Conservation (phyloP, 2,888 invertebrate genomes). For the Microplitis deprimator region DNA sequence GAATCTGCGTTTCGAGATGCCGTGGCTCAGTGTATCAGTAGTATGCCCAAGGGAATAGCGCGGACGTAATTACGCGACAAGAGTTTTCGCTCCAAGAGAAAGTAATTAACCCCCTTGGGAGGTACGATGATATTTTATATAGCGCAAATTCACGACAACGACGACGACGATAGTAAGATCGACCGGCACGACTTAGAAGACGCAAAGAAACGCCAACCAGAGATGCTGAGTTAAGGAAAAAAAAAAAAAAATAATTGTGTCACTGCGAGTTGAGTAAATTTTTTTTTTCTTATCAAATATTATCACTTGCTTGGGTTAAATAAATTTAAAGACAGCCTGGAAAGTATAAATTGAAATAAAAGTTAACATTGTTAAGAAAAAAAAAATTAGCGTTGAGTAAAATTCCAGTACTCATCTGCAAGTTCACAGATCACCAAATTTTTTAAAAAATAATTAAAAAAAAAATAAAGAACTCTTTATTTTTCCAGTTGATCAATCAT, state of each 20-base stretch:
- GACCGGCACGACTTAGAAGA: constrained; percentile 14
- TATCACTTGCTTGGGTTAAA: neutral
- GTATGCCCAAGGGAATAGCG: constrained; percentile 45
- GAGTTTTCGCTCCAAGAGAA: constrained; percentile 52
- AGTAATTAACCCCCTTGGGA: constrained; percentile 41
- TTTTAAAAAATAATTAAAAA: neutral
- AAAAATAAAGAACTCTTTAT: neutral
- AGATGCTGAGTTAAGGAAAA: neutral
- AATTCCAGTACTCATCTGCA: neutral
- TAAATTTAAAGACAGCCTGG: neutral
- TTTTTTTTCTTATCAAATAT: constrained; percentile 14
- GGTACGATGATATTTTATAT: constrained; percentile 26
- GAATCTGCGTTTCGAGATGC: constrained; percentile 10
- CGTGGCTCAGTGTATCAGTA: constrained; percentile 33
- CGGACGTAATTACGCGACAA: constrained; percentile 59
- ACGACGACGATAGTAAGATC: neutral
- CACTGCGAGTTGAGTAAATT: neutral
- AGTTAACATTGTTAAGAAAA: neutral
- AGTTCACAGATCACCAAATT: neutral
- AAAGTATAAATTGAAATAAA: neutral
- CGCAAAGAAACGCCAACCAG: neutral
- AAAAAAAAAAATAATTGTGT: constrained; percentile 3
- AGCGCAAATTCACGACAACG: constrained; percentile 4
- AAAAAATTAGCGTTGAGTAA: neutral
- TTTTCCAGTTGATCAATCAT: neutral